A percentile compares a stretch with the other conserved stretches of the same genome.
Evolutionary conservation across 1,140 invertebrate genomes (phyloP).

Genomic region (Lucilia cuprina): DNA sequence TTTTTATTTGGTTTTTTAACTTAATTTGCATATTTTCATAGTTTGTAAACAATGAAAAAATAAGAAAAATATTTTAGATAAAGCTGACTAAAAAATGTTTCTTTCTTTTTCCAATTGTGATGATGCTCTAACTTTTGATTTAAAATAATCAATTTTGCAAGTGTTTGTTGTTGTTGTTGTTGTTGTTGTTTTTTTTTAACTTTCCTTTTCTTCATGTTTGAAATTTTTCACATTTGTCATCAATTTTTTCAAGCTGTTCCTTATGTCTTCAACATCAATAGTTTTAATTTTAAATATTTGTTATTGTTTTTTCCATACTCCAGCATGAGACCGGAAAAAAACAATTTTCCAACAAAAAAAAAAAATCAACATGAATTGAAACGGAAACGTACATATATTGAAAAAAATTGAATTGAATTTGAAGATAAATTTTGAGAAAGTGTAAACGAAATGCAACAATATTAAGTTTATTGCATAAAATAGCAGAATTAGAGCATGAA

Average conservation of each 20-base stretch:
- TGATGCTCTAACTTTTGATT: neutral
- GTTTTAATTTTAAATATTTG: constrained; percentile 3
- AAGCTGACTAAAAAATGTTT: neutral
- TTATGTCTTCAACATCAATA: neutral
- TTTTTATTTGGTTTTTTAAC: too few relatives aligned
- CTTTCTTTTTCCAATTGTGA: neutral
- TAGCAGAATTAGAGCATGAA: constrained; percentile 5
- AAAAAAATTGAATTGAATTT: constrained; percentile 6
- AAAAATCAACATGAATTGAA: neutral
- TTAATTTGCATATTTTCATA: too few relatives aligned
- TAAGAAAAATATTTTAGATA: too few relatives aligned
- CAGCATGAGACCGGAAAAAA: neutral
- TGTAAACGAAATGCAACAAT: neutral
- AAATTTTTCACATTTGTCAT: neutral
- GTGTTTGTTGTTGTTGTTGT: too few relatives aligned
- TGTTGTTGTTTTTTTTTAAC: neutral
- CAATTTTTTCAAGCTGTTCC: neutral
- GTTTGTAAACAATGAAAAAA: too few relatives aligned
- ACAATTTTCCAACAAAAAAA: neutral
- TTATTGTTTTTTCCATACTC: neutral
- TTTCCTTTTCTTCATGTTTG: neutral
- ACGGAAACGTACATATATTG: neutral
- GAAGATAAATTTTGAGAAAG: neutral
- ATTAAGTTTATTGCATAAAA: neutral
- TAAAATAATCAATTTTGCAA: neutral